Percentiles rank a stretch among this genome's conserved stretches.
Evolutionary conservation across 2,113 vertebrate genomes (phyloP).

Genomic region (Tympanuchus pallidicinctus): DNA sequence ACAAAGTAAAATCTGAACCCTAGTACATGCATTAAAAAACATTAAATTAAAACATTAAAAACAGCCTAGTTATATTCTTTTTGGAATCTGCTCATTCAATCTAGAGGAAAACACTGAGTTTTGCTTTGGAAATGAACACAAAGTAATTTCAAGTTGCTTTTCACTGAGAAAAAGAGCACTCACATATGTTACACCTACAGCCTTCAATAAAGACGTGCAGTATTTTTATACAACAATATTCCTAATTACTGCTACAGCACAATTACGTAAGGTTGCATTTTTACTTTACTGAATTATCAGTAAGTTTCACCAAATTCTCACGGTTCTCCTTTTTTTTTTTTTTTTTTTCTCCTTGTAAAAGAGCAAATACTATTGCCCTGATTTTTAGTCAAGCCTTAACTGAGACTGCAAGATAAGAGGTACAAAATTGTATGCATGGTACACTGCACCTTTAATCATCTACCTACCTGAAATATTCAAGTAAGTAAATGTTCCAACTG

Average conservation of each 20-base stretch:
- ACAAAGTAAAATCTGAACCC: constrained; percentile 27
- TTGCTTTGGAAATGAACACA: constrained; percentile 1
- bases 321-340: neutral
- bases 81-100: neutral
- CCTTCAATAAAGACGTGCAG: neutral
- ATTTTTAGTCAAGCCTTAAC: constrained; percentile 46
- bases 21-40: neutral
- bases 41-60: neutral
- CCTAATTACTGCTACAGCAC: neutral
- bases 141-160: neutral
- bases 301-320: constrained; percentile 16
- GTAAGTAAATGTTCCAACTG: constrained; percentile 50
- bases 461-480: constrained; percentile 54
- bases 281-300: neutral
- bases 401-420: constrained; percentile 8
- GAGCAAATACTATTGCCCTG: constrained; percentile 20
- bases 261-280: neutral
- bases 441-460: constrained; percentile 71
- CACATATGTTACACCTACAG: neutral
- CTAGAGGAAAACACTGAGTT: neutral
- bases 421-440: constrained; percentile 58
- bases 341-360: constrained; percentile 4
- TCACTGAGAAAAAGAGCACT: neutral
- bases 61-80: neutral
- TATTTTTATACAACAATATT: neutral